phyloP scores from a whole-genome alignment of 2,888 invertebrate species.

The Plemyria rubiginata region DNA sequence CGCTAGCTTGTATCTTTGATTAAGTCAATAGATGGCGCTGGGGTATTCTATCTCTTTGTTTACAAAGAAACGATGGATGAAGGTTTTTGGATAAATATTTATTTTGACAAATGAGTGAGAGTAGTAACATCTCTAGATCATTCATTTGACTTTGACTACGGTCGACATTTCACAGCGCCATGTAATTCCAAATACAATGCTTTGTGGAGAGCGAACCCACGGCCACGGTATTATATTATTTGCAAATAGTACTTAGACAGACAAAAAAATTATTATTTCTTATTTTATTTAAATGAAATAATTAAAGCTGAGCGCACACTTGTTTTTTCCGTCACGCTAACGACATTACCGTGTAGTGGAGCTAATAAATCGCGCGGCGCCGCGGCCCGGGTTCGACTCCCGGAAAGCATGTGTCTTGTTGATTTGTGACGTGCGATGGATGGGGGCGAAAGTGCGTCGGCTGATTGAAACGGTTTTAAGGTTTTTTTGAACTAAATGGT shows the following conservation, averaged over 20 bases:
- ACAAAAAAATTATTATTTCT: not conserved
- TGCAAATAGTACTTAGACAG: no score
- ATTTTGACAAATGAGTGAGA: no score
- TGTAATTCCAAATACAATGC: no score
- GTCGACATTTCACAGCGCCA: no score
- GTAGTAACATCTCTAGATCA: no score
- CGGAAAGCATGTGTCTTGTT: conserved; percentile 80
- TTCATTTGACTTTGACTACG: no score
- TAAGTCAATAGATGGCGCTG: conserved; percentile 63
- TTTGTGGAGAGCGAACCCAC: no score
- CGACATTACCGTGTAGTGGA: conserved; percentile 64
- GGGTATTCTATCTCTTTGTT: conserved; percentile 1
- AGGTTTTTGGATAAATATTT: no score
- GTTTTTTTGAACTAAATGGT: conserved; percentile 7
- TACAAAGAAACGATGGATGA: not conserved
- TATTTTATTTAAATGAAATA: conserved; percentile 8
- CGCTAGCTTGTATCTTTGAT: conserved; percentile 52
- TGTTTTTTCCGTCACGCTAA: conserved; percentile 58
- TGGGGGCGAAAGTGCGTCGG: conserved; percentile 54
- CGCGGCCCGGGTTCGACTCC: conserved; percentile 67
- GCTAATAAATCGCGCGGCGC: conserved; percentile 73
- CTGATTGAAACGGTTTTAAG: conserved; percentile 34
- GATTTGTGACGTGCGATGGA: conserved; percentile 78
- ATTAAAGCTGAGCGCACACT: conserved; percentile 32
- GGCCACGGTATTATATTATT: no score